These are phyloP conservation scores for Drosophila yakuba DNA, from an alignment of 1,140 invertebrate species.

Conservation along the genomic window DNA sequence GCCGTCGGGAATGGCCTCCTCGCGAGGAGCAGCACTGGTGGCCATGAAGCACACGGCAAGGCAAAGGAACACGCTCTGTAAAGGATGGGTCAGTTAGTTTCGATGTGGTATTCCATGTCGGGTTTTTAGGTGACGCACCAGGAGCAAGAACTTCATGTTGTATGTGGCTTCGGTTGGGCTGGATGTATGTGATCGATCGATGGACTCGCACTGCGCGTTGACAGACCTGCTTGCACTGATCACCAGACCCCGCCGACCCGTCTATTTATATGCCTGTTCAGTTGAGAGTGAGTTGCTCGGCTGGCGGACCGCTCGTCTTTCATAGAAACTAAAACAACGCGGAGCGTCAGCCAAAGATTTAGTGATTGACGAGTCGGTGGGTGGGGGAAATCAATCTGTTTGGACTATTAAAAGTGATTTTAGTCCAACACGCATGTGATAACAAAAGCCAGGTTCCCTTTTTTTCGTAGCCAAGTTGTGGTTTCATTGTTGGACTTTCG, in stretches of 20 bases:
- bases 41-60: slow-evolving; percentile 62
- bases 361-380: slow-evolving; percentile 25
- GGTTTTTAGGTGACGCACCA: slow-evolving; percentile 57
- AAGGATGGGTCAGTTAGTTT: slow-evolving; percentile 23
- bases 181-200: slow-evolving; percentile 55
- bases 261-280: slow-evolving; percentile 69
- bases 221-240: slow-evolving; percentile 67
- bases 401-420: slow-evolving; percentile 80
- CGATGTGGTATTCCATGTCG: slow-evolving; percentile 1
- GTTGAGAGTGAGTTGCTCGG: slow-evolving; percentile 21
- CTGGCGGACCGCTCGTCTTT: slow-evolving; percentile 56
- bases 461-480: slow-evolving; percentile 44
- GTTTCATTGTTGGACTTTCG: slow-evolving; percentile 49
- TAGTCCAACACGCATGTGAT: slow-evolving; percentile 67
- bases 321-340: slow-evolving; percentile 72
- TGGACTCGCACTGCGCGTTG: slow-evolving; percentile 58
- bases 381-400: slow-evolving; percentile 69
- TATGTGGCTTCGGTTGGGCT: slow-evolving; percentile 22
- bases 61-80: slow-evolving; percentile 74
- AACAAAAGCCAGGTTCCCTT: slow-evolving; percentile 39
- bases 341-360: slow-evolving; percentile 26
- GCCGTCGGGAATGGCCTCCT: slow-evolving; percentile 78
- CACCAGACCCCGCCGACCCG: slow-evolving; percentile 48
- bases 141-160: slow-evolving; percentile 77
- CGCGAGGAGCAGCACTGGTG: slow-evolving; percentile 70